Conservation (phyloP, 2,113 vertebrate genomes). For the Pyxicephalus adspersus region DNA sequence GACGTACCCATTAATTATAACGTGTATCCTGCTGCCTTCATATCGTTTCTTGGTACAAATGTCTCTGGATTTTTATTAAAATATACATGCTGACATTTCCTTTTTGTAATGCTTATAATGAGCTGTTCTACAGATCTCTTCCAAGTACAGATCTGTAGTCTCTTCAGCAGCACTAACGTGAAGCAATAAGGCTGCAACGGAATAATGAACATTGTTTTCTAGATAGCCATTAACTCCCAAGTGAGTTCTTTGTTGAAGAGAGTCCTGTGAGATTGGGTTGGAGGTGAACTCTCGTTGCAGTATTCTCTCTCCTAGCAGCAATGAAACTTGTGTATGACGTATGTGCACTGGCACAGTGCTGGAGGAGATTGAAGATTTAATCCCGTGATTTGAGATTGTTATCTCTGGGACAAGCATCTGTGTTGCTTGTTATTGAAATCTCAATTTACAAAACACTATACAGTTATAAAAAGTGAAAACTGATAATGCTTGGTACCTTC, state of each 20-base stretch:
- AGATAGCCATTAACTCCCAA: background rate
- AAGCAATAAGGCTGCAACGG: background rate
- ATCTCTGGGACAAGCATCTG: background rate
- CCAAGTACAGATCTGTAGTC: background rate
- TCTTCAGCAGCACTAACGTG: background rate
- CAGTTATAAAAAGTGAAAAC: slow-evolving; percentile 3
- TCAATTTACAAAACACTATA: background rate
- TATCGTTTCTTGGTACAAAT: background rate
- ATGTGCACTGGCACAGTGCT: background rate
- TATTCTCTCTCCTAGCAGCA: slow-evolving; percentile 9
- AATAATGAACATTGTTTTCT: slow-evolving; percentile 31
- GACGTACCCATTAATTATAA: no score
- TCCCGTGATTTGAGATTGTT: slow-evolving; percentile 3
- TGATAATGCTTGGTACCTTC: background rate
- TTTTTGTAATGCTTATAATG: slow-evolving; percentile 1
- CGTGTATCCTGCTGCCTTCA: no score
- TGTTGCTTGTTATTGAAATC: background rate
- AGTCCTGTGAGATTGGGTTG: background rate
- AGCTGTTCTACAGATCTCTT: background rate
- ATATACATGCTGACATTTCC: background rate
- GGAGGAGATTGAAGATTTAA: slow-evolving; percentile 19
- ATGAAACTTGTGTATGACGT: background rate
- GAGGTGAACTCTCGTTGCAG: slow-evolving; percentile 8
- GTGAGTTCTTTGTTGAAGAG: background rate
- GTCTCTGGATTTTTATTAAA: background rate